A percentile compares a stretch with the other conserved stretches of the same genome.
phyloP scores from a whole-genome alignment of 2,113 vertebrate genomes.

The Empidonax alnorum region DNA sequence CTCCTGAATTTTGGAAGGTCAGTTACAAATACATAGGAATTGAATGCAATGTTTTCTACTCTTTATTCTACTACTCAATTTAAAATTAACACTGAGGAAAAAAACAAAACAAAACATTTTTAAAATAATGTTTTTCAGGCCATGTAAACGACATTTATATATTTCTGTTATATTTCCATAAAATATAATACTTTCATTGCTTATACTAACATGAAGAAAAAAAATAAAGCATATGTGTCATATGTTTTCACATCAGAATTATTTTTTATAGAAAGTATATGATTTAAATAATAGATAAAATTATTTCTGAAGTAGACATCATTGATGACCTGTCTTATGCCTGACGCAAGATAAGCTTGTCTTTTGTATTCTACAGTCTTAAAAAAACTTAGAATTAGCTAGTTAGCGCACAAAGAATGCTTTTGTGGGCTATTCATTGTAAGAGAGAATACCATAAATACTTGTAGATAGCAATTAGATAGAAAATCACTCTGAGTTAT shows the following conservation, averaged over 20 bases:
- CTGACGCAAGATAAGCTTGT: slow-evolving; percentile 62
- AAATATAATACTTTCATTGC: not conserved
- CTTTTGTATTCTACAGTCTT: slow-evolving; percentile 46
- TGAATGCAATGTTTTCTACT: not conserved
- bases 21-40: not conserved
- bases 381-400: slow-evolving; percentile 48
- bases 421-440: slow-evolving; percentile 67
- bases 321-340: slow-evolving; percentile 49
- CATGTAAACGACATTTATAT: not conserved
- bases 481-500: slow-evolving; percentile 65
- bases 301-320: slow-evolving; percentile 24
- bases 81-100: not conserved
- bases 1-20: not conserved
- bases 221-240: not conserved
- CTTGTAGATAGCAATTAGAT: slow-evolving; percentile 86
- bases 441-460: slow-evolving; percentile 80
- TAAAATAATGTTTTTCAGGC: not conserved
- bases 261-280: not conserved
- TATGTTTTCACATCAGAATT: not conserved
- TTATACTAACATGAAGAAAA: not conserved
- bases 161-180: not conserved
- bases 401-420: slow-evolving; percentile 69
- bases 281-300: slow-evolving; percentile 10
- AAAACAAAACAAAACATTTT: not conserved
- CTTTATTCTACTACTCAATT: not conserved